Evolutionary conservation across 2,113 vertebrate genomes (phyloP).

Genomic region (western clawed frog (Xenopus tropicalis)): DNA sequence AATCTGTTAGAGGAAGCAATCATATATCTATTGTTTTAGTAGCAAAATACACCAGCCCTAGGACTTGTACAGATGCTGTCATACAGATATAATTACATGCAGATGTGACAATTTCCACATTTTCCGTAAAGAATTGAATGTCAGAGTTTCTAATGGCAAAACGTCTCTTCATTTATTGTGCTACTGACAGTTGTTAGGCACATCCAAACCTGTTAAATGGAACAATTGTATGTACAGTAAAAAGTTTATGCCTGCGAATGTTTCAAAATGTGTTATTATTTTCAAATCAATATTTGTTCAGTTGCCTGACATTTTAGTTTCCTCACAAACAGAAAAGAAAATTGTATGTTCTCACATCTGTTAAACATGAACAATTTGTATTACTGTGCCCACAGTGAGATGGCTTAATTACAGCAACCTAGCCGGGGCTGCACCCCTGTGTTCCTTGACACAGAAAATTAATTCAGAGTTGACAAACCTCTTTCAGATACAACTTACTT

Average conservation of each 20-base stretch:
- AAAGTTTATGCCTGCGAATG: background rate
- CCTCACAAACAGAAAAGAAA: conserved; percentile 72
- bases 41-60: too few relatives aligned
- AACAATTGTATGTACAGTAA: too few relatives aligned
- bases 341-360: conserved; percentile 73
- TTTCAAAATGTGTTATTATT: conserved; percentile 45
- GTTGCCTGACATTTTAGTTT: conserved; percentile 48
- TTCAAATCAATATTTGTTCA: conserved; percentile 52
- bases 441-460: conserved; percentile 81
- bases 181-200: too few relatives aligned
- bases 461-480: conserved; percentile 88
- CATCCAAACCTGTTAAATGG: too few relatives aligned
- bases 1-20: too few relatives aligned
- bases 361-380: conserved; percentile 71
- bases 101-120: too few relatives aligned
- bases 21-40: too few relatives aligned
- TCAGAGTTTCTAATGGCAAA: too few relatives aligned
- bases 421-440: conserved; percentile 68
- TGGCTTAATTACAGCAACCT: conserved; percentile 78
- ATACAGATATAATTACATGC: too few relatives aligned
- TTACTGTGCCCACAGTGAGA: conserved; percentile 74
- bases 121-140: too few relatives aligned
- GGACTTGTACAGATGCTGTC: too few relatives aligned
- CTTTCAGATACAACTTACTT: conserved; percentile 81
- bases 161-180: too few relatives aligned